Base-by-base conservation (phyloP, 1,140 invertebrate species). In the Drosophila mayri region DNA sequence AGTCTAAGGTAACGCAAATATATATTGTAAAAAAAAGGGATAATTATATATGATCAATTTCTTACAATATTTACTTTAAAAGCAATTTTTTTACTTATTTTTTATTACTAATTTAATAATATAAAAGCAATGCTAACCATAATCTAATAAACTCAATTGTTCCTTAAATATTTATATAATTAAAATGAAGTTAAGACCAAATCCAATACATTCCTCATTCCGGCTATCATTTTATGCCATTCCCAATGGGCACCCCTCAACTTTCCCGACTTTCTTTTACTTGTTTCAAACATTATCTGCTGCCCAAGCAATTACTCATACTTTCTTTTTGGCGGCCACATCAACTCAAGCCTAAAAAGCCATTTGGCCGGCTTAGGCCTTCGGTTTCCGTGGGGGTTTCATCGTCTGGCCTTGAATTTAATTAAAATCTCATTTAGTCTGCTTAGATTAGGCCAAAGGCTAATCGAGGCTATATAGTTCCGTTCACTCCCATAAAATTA, bases 351-450 rank as follows among this genome's bases (percentile, higher is more conserved):
- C 65, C 40, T 32, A 43, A 65, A 72, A 79, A 59, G 59, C 75
- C 74, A 71, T 58, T 63, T 71, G 50, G 32, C 35, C 28, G 37
- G 46, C 66, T 61, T 57, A 47, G 25, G 47, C 38, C 38, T 30
- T 47, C 7, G 50, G 32, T 71, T 72, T 64, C 57, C 64, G 30
- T 62, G 60, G 60, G 65, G 52, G 52, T 12, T 58, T 52, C 44
- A 44, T 52, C 44, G 82, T 86, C 82, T 86, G 82, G 79, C 82
- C 79, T 73, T 64, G 76, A 82, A 87, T 87, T 81, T 61, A 87
- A 86, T 86, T 88, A 83, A 88, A 87, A 88, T 80, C 50, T 66
- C 61, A 88, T 87, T 80, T 84, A 66, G 67, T 49, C 52, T 35
- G 54, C 60, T 73, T 66, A 78, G 62, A 63, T 81, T 55, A 61